Conservation (phyloP, 1,140 invertebrate species). For the Epicauta chinensis region DNA sequence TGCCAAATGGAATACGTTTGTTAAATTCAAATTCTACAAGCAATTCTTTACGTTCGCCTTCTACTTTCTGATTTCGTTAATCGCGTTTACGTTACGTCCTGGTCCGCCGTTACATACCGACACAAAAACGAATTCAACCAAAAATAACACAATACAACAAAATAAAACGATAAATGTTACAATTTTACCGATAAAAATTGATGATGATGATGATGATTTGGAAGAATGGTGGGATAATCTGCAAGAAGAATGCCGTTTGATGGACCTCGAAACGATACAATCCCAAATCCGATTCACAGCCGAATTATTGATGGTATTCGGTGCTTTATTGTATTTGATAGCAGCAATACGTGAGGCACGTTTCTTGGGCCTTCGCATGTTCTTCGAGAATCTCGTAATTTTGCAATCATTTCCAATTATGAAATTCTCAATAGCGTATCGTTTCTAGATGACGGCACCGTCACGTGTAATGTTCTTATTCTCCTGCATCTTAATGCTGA, state of each 20-base stretch:
- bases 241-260: slow-evolving; percentile 61
- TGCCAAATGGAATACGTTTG: slow-evolving; percentile 98
- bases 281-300: slow-evolving; percentile 59
- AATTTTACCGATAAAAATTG: neutral
- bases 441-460: slow-evolving; percentile 72
- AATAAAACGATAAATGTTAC: neutral
- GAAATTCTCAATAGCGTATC: no score
- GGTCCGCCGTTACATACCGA: slow-evolving; percentile 48
- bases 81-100: slow-evolving; percentile 81
- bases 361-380: slow-evolving; percentile 83
- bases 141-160: slow-evolving; percentile 2
- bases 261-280: slow-evolving; percentile 52
- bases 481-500: slow-evolving; percentile 80
- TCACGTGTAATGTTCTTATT: slow-evolving; percentile 90
- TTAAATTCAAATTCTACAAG: slow-evolving; percentile 89
- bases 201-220: slow-evolving; percentile 44
- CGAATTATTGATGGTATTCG: slow-evolving; percentile 66
- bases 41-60: slow-evolving; percentile 85
- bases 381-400: slow-evolving; percentile 80
- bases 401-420: neutral
- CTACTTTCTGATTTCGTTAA: slow-evolving; percentile 82
- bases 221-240: slow-evolving; percentile 64
- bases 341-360: slow-evolving; percentile 73
- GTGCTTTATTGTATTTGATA: slow-evolving; percentile 72
- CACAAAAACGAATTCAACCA: neutral